These are phyloP conservation scores for Fabriciana adippe DNA, from an alignment of 2,888 invertebrate species.

Conservation along the genomic window DNA sequence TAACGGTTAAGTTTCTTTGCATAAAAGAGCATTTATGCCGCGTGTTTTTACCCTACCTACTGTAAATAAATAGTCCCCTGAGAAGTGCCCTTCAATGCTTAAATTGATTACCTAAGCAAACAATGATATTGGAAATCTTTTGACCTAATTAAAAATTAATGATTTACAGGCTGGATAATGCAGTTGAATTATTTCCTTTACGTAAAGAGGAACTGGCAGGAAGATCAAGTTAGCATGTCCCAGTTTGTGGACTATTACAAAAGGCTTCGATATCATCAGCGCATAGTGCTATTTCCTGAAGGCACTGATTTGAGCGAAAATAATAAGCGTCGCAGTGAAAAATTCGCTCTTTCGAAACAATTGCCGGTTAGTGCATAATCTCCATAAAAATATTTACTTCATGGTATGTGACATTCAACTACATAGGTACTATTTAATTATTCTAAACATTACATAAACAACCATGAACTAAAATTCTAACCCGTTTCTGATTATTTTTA, in stretches of 20 bases:
- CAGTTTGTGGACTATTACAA: conserved; percentile 88
- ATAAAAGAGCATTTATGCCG: background rate
- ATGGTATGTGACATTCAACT: too few species aligned
- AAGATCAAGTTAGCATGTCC: conserved; percentile 86
- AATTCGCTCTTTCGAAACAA: conserved; percentile 85
- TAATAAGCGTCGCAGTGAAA: conserved; percentile 86
- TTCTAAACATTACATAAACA: too few species aligned
- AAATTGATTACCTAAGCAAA: background rate
- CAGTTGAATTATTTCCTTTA: conserved; percentile 92
- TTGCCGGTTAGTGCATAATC: conserved; percentile 78
- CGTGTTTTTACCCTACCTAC: conserved; percentile 1
- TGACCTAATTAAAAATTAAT: too few species aligned
- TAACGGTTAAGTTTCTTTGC: background rate
- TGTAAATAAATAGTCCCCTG: background rate
- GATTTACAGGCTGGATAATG: conserved; percentile 91
- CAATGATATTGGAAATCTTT: too few species aligned
- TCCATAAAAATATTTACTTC: background rate
- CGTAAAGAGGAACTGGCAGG: conserved; percentile 91
- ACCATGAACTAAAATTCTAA: too few species aligned
- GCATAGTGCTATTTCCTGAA: conserved; percentile 93
- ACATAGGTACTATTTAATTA: too few species aligned
- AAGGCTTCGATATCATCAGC: conserved; percentile 83
- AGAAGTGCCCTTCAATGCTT: conserved; percentile 2
- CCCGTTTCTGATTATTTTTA: too few species aligned
- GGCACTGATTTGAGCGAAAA: conserved; percentile 91